Evolutionary conservation across 2,797 vertebrate genomes (phyloP).

Genomic region (Cryptoblepharus egeriae): DNA sequence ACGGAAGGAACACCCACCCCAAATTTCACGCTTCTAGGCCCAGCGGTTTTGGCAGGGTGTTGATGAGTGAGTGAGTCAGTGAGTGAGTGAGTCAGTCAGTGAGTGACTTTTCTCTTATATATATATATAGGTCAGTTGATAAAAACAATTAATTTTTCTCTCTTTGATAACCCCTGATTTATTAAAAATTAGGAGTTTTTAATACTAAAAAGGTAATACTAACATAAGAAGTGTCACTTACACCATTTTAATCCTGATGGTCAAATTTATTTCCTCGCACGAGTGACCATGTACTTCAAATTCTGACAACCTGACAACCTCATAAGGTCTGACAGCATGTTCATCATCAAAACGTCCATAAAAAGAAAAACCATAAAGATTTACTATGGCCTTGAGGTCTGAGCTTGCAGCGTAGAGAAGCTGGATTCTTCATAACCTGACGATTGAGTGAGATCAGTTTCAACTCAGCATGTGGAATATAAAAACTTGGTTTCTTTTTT

Average conservation of each 20-base stretch:
- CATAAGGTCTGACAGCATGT: conserved; percentile 12
- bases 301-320: neutral
- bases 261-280: neutral
- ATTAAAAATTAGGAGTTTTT: neutral
- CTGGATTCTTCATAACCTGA: neutral
- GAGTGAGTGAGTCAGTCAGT: no score
- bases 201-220: neutral
- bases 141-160: neutral
- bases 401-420: neutral
- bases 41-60: no score
- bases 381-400: conserved; percentile 15
- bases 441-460: neutral
- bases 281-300: neutral
- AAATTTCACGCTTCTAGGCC: no score
- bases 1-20: no score
- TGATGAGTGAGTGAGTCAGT: no score
- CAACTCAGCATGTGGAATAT: conserved; percentile 7
- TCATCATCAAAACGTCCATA: conserved; percentile 7
- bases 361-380: neutral
- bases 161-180: neutral
- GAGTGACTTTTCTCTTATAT: no score
- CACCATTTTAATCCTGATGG: neutral
- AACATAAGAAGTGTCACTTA: neutral
- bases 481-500: conserved; percentile 21
- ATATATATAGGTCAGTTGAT: no score